Percentiles rank a stretch among this genome's conserved stretches.
Evolutionary conservation across 2,797 vertebrate species (phyloP).

Genomic region (Enteromius fasciolatus): DNA sequence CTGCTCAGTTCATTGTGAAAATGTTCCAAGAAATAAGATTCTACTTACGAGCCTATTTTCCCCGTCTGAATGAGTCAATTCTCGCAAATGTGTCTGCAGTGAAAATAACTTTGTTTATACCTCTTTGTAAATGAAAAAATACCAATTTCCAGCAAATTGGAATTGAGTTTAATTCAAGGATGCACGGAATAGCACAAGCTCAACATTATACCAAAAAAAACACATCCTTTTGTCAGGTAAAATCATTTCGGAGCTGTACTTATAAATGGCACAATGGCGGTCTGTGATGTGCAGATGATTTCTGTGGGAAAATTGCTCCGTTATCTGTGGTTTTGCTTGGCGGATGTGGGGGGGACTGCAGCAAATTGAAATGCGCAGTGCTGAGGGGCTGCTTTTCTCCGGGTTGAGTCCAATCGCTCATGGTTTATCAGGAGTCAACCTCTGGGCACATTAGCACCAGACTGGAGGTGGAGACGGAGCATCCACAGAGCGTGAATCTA

Average conservation of each 20-base stretch:
- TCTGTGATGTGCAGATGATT: conserved; percentile 34
- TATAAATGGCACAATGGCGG: conserved; percentile 21
- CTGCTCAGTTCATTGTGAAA: conserved; percentile 9
- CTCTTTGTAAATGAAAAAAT: conserved; percentile 14
- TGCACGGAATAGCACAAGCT: neutral
- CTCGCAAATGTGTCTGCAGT: conserved; percentile 14
- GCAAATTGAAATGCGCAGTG: conserved; percentile 43
- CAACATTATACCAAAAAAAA: neutral
- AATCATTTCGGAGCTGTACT: conserved; percentile 12
- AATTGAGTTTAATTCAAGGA: conserved; percentile 19
- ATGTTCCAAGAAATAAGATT: conserved; percentile 5
- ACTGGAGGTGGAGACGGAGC: conserved; percentile 40
- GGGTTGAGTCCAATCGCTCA: conserved; percentile 46
- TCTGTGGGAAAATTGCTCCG: conserved; percentile 34
- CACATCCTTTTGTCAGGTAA: conserved; percentile 25
- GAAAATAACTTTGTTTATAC: conserved; percentile 22
- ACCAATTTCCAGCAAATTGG: neutral
- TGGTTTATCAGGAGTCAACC: conserved; percentile 34
- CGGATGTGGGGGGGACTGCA: conserved; percentile 6
- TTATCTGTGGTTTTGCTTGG: conserved; percentile 40
- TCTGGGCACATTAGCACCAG: conserved; percentile 45
- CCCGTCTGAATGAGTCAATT: conserved; percentile 13
- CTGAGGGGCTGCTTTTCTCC: conserved; percentile 25
- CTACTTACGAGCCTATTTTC: conserved; percentile 10
- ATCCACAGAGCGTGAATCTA: conserved; percentile 49